Conservation (phyloP, 1,140 invertebrate genomes). For the Maconellicoccus hirsutus region DNA sequence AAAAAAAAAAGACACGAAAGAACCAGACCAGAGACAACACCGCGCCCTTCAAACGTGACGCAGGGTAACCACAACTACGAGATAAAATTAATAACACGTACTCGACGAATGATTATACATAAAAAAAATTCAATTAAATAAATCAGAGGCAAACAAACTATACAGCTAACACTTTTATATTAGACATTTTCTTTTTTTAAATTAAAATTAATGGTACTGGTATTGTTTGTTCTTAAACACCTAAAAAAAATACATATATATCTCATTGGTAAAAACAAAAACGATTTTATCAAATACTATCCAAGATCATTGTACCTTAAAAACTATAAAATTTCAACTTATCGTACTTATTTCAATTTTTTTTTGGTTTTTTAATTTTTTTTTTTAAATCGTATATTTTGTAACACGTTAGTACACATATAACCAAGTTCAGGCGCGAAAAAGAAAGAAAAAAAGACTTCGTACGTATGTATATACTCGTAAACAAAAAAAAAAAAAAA, state of each 20-base stretch:
- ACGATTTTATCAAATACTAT: slow-evolving; percentile 22
- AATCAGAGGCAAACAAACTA: slow-evolving; percentile 7
- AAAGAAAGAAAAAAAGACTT: background rate
- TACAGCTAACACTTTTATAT: slow-evolving; percentile 15
- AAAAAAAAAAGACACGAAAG: slow-evolving; percentile 2
- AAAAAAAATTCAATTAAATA: background rate
- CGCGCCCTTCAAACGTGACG: no score
- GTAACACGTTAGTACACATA: background rate
- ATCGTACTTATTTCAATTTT: background rate
- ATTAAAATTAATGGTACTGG: slow-evolving; percentile 20
- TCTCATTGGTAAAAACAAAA: slow-evolving; percentile 19
- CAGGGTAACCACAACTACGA: background rate
- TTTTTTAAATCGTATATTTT: background rate
- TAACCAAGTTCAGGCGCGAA: slow-evolving; percentile 2
- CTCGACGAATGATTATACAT: slow-evolving; percentile 1
- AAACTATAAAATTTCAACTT: slow-evolving; percentile 8
- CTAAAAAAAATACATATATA: background rate
- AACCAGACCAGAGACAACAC: background rate
- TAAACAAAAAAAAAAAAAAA: background rate
- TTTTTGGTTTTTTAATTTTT: background rate
- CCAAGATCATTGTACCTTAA: slow-evolving; percentile 19
- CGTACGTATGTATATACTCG: background rate
- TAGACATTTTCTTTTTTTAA: background rate
- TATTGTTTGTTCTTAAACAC: slow-evolving; percentile 19
- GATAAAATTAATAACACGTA: background rate